Evolutionary conservation across 2,113 vertebrate genomes (phyloP).

Genomic region (Entelurus aequoreus): DNA sequence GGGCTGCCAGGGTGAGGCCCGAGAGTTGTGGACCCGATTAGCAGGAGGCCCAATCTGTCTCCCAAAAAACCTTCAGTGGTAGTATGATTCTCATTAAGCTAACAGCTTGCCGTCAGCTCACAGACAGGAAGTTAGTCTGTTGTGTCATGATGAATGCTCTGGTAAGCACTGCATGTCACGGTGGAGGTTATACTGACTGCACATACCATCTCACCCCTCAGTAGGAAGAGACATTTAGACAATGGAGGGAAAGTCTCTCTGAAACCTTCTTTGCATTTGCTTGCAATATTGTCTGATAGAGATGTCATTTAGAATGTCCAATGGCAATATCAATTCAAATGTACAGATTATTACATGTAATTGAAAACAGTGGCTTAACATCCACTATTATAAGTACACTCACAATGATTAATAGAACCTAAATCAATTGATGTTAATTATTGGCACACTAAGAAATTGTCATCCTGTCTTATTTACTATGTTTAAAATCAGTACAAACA

Average conservation of each 20-base stretch:
- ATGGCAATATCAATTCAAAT: no score
- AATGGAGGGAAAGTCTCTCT: not conserved
- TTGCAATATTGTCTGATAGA: no score
- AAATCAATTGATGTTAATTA: no score
- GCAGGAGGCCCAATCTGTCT: conserved; percentile 69
- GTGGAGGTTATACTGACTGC: conserved; percentile 42
- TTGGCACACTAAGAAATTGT: no score
- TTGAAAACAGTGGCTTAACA: no score
- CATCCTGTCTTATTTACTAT: no score
- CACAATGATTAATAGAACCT: no score
- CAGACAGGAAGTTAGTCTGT: conserved; percentile 72
- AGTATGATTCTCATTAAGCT: conserved; percentile 71
- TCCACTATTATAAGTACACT: no score
- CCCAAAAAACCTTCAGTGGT: conserved; percentile 52
- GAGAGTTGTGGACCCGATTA: conserved; percentile 46
- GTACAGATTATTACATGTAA: no score
- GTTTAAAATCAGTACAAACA: no score
- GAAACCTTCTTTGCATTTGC: no score
- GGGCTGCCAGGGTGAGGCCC: conserved; percentile 57
- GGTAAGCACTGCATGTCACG: conserved; percentile 57
- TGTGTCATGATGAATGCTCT: conserved; percentile 70
- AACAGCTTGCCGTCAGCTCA: conserved; percentile 73
- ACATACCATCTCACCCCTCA: conserved; percentile 14
- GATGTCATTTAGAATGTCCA: no score
- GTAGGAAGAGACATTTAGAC: not conserved